phyloP scores from a whole-genome alignment of 2,888 invertebrate genomes.

The Cremastinae sp. region DNA sequence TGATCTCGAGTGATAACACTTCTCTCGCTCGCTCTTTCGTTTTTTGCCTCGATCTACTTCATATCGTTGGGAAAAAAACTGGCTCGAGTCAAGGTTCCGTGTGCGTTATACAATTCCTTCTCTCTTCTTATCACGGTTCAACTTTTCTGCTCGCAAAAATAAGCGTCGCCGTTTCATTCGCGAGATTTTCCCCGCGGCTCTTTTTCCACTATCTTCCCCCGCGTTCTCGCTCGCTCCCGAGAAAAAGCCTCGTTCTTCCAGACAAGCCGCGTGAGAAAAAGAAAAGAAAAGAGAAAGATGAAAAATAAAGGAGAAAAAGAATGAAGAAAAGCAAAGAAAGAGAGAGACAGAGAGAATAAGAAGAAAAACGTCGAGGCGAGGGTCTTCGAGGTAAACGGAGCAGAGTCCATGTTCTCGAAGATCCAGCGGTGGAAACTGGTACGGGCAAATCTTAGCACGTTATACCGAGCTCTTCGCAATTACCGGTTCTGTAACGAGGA shows the following conservation, averaged over 20 bases:
- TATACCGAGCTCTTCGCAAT: conserved; percentile 72
- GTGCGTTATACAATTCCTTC: not conserved
- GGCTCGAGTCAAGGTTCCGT: conserved; percentile 39
- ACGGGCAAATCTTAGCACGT: conserved; percentile 71
- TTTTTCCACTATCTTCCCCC: conserved; percentile 40
- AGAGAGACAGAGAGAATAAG: conserved; percentile 2
- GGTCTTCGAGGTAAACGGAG: conserved; percentile 10
- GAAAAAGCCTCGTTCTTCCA: conserved; percentile 43
- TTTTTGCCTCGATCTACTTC: conserved; percentile 30
- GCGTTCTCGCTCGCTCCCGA: conserved; percentile 32
- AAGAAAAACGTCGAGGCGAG: not conserved
- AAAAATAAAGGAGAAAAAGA: conserved; percentile 16
- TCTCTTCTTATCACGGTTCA: conserved; percentile 40
- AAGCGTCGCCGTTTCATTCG: conserved; percentile 37
- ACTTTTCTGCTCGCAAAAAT: conserved; percentile 50
- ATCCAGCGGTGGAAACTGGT: conserved; percentile 10
- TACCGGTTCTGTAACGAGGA: conserved; percentile 75
- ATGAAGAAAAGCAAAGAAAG: too few relatives aligned
- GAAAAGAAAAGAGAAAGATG: conserved; percentile 17
- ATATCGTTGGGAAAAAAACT: conserved; percentile 3
- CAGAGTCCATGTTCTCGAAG: conserved; percentile 45
- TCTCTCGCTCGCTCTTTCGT: conserved; percentile 53
- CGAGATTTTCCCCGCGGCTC: conserved; percentile 61
- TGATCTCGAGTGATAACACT: conserved; percentile 79
- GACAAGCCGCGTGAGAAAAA: conserved; percentile 26